Conservation (phyloP, 1,140 invertebrate genomes). For the Pararge aegeria region DNA sequence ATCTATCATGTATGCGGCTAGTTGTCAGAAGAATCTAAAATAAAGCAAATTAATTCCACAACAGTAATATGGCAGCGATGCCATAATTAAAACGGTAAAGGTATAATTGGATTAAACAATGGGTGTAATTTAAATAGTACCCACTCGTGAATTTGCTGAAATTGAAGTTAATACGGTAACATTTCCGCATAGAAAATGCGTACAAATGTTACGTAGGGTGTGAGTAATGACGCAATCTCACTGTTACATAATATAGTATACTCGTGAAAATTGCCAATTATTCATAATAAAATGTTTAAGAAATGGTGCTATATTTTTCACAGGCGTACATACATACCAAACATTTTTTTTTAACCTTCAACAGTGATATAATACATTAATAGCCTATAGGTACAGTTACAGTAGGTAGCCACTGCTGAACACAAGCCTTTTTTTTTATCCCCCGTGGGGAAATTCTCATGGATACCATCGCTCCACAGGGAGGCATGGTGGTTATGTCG, state of each 20-base stretch:
- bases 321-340: not conserved
- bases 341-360: not conserved
- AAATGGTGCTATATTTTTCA: slow-evolving; percentile 38
- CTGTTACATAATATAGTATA: slow-evolving; percentile 62
- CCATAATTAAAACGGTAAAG: slow-evolving; percentile 10
- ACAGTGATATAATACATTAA: no score
- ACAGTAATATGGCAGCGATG: no score
- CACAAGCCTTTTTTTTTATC: no score
- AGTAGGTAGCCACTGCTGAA: no score
- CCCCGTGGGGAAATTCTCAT: no score
- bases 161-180: slow-evolving; percentile 36
- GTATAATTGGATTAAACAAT: not conserved
- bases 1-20: no score
- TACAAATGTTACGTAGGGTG: slow-evolving; percentile 56
- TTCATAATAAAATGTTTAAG: slow-evolving; percentile 63
- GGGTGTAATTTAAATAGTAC: slow-evolving; percentile 11
- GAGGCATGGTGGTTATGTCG: no score
- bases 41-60: no score
- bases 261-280: slow-evolving; percentile 76
- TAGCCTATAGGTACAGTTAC: no score
- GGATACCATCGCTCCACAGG: no score
- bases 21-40: no score
- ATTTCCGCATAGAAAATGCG: slow-evolving; percentile 53
- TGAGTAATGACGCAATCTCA: slow-evolving; percentile 73
- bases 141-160: slow-evolving; percentile 3